phyloP scores from a whole-genome alignment of 2,113 vertebrate species.

The Crotalus viridis region DNA sequence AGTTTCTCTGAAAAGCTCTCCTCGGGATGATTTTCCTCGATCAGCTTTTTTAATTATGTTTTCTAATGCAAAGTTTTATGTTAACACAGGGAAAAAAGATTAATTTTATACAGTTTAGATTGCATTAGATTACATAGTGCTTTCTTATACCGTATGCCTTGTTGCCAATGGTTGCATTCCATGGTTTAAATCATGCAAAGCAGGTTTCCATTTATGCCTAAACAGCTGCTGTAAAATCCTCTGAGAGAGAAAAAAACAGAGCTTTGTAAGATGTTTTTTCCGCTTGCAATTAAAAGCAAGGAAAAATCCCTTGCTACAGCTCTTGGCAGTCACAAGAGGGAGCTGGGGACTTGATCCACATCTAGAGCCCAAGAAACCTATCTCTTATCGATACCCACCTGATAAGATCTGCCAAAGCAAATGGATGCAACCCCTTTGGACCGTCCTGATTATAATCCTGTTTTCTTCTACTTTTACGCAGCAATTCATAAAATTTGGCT shows the following conservation, averaged over 20 bases:
- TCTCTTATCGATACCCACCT: neutral
- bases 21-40: neutral
- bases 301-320: slow-evolving; percentile 9
- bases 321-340: slow-evolving; percentile 24
- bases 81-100: neutral
- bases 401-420: neutral
- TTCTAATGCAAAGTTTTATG: neutral
- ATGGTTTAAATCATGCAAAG: neutral
- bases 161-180: neutral
- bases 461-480: neutral
- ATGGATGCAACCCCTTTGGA: neutral
- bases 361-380: neutral
- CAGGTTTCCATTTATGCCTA: neutral
- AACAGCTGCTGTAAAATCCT: slow-evolving; percentile 6
- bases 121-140: neutral
- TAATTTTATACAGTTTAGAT: neutral
- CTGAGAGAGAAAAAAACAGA: neutral
- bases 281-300: neutral
- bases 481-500: neutral
- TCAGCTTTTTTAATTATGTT: neutral
- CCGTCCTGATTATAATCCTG: neutral
- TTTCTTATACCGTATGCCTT: neutral
- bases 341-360: slow-evolving; percentile 21
- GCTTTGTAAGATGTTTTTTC: neutral
- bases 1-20: neutral